Evolutionary conservation across 2,888 invertebrate genomes (phyloP).

Genomic region (Apeira syringaria): DNA sequence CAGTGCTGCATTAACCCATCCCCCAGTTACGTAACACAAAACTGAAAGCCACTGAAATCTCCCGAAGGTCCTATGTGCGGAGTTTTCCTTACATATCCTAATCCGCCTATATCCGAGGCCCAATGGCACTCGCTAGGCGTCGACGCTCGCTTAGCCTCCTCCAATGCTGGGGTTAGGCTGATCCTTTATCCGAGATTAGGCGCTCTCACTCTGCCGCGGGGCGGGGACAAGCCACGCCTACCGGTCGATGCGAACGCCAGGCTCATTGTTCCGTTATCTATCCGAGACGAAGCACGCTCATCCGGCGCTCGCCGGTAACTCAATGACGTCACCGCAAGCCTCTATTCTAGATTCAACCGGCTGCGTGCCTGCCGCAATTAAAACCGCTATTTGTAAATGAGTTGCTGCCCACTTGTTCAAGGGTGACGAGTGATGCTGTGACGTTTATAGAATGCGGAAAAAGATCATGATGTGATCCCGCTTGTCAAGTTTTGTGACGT

Average conservation of each 20-base stretch:
- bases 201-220: conserved; percentile 67
- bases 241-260: conserved; percentile 73
- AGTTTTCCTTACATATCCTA: conserved; percentile 60
- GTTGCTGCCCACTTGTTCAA: conserved; percentile 1
- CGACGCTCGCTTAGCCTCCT: conserved; percentile 69
- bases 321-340: conserved; percentile 48
- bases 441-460: background rate
- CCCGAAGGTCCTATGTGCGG: conserved; percentile 29
- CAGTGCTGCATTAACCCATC: conserved; percentile 12
- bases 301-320: conserved; percentile 62
- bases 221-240: conserved; percentile 77
- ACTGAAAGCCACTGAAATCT: conserved; percentile 36
- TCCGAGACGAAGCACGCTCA: conserved; percentile 72
- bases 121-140: conserved; percentile 74
- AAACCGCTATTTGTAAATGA: conserved; percentile 14
- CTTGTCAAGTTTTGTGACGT: conserved; percentile 12
- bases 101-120: conserved; percentile 73
- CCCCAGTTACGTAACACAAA: conserved; percentile 27
- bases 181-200: conserved; percentile 82
- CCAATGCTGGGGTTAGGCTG: conserved; percentile 74
- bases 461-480: conserved; percentile 3
- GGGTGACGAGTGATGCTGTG: background rate
- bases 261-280: conserved; percentile 77
- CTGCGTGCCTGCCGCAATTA: conserved; percentile 13
- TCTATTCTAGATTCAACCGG: conserved; percentile 16